Evolutionary conservation across 2,113 vertebrate species (phyloP), one percentile per base, ranked within the genome.

Genomic region (Thalassarche chlororhynchos): DNA sequence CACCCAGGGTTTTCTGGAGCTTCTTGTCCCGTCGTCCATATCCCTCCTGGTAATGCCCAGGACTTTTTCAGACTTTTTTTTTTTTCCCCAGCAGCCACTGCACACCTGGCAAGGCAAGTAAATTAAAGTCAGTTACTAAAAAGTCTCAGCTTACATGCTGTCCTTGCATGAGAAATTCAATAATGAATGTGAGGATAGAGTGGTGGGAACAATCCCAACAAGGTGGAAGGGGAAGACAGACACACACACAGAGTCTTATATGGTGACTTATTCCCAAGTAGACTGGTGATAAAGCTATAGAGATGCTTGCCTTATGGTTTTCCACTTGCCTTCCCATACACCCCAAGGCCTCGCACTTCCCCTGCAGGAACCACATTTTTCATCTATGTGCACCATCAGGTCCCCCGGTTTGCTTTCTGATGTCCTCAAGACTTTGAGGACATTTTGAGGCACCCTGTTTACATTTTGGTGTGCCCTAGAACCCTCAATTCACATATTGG

Each of bases 281-380:
- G 29, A n/a, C 19, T 8, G 15, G 46, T 29, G 31, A 52, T 15
- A 42, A 46, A 31, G 26, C 28, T 20, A 47, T 16, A 54, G 15
- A 20, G 12, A 9, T 1, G 3, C 7, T 5, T 7, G 36, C 46
- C 24, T 61, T n/a, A 25, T 1, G 5, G 44, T 32, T 7, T 7
- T 69, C 21, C 14, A 17, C 23, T 8, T 40, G 42, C 29, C 29
- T 32, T 36, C 10, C 17, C 21, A 2, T 9, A 26, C n/a, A 40
- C 34, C 8, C 26, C 23, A 32, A 20, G 21, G 52, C 54, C 44
- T n/a, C 71, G 64, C 28, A 9, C 40, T 57, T 57, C 28, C 65
- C 10, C 29, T 9, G 31, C 26, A 25, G 52, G 28, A 82, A 23
- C 32, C 42, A 31, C 40, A 14, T 46, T 58, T 58, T 49, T 46